Evolutionary conservation across 2,797 vertebrate genomes (phyloP).

Genomic region (Trachurus trachurus): DNA sequence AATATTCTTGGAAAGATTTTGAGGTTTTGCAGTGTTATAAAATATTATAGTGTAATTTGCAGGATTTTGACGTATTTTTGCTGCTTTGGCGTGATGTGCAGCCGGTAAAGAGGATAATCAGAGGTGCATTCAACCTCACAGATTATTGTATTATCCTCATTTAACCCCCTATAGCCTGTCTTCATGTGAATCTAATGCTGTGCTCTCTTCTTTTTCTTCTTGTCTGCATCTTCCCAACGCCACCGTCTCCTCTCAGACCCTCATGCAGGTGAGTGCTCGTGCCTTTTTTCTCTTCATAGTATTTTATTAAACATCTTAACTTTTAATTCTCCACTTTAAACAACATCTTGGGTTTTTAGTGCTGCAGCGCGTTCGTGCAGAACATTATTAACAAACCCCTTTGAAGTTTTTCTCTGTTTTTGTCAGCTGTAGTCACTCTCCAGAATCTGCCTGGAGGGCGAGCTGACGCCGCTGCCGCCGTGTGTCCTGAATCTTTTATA

Average conservation of each 20-base stretch:
- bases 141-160: conserved; percentile 47
- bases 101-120: conserved; percentile 43
- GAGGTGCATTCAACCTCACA: conserved; percentile 35
- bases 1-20: too few relatives aligned
- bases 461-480: conserved; percentile 18
- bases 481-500: conserved; percentile 65
- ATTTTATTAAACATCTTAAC: too few relatives aligned
- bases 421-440: conserved; percentile 35
- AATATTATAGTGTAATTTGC: neutral
- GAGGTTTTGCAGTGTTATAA: too few relatives aligned
- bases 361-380: neutral
- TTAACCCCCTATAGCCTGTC: conserved; percentile 19
- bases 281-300: conserved; percentile 31
- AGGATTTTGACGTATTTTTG: neutral
- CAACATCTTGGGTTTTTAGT: conserved; percentile 1
- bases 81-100: neutral
- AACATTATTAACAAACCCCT: conserved; percentile 28
- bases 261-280: conserved; percentile 91
- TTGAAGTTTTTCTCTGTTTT: conserved; percentile 40
- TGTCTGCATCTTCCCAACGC: conserved; percentile 9
- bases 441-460: conserved; percentile 37
- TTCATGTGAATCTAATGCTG: conserved; percentile 37
- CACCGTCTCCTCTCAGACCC: conserved; percentile 85
- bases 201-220: conserved; percentile 34
- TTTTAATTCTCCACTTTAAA: neutral